Base-by-base conservation (phyloP, 2,797 vertebrate genomes). In the Coluber constrictor region DNA sequence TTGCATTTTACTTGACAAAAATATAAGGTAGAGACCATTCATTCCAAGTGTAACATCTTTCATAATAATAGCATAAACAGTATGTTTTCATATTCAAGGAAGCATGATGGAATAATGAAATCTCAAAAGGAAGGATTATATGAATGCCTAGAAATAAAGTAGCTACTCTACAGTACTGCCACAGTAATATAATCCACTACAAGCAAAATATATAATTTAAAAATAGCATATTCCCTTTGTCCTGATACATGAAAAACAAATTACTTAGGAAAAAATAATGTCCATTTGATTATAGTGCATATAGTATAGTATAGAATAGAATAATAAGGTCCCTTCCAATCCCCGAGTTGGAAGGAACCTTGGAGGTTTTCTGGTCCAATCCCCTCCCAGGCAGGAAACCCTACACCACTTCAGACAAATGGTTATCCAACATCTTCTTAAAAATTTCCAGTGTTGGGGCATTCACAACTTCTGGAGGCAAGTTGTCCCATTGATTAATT, bases 181-280 rank as follows among this genome's bases (percentile, higher is more conserved):
- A 23, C n/a, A 56, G 27, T 18, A 70, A 70, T 16, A 27, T 3
- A 87, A 91, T 86, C 43, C 43, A 60, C 56, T 61, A 66, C 66
- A 79, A 91, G 37, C 13, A 20, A 90, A 66, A 66, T n/a, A 86
- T 32, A 60, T 91, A 70, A 29, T 29, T 87, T 66, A 13, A 87
- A 27, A 51, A 70, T 37, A 87, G n/a, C n/a, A 51, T 37, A 70
- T 86, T 89, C 20, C 16, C 43, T 86, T 83, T 43, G 20, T 92
- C 9, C 47, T 61, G 12, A 59, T 51, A 86, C 8, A 2, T 92
- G 70, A 74, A 54, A 37, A 47, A 23, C 70, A 54, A 88, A 88
- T 57, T 63, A 74, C 70, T 8, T 37, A 83, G 11, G 92, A 93
- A 83, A 94, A 91, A 94, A 87, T 66, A 91, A 54, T 83, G 87